A percentile compares a stretch with the other conserved stretches of the same genome.
Conservation (phyloP, 1,140 invertebrate genomes). For the Holcopasites calliopsidis region DNA sequence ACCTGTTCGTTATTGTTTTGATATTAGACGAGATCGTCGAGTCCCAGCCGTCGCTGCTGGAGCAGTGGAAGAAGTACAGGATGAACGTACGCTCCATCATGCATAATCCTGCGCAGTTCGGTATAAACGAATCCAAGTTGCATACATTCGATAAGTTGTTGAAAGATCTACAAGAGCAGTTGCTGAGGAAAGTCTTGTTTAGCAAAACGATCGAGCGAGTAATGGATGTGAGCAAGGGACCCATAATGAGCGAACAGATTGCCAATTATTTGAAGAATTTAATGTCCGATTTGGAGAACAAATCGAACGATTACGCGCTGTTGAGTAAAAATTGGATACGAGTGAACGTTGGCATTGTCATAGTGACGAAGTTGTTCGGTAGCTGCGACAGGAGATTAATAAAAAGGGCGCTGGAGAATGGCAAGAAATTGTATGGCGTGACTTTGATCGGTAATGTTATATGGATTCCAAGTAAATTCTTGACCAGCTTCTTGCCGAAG, state of each 20-base stretch:
- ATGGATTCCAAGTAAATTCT: slow-evolving; percentile 90
- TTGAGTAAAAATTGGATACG: slow-evolving; percentile 85
- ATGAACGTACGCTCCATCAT: slow-evolving; percentile 85
- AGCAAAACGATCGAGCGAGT: slow-evolving; percentile 82
- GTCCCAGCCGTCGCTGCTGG: slow-evolving; percentile 81
- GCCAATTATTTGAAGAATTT: slow-evolving; percentile 85
- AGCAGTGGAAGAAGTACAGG: slow-evolving; percentile 87
- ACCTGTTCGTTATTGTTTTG: slow-evolving; percentile 85
- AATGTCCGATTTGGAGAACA: slow-evolving; percentile 83
- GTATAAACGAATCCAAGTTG: slow-evolving; percentile 81
- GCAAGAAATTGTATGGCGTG: slow-evolving; percentile 89
- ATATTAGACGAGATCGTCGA: slow-evolving; percentile 87
- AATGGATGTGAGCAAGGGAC: slow-evolving; percentile 85
- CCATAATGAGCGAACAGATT: slow-evolving; percentile 86
- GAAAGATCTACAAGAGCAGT: slow-evolving; percentile 82
- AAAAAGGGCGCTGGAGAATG: slow-evolving; percentile 85
- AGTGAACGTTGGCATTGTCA: slow-evolving; percentile 85
- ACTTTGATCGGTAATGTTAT: slow-evolving; percentile 87
- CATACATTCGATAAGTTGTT: slow-evolving; percentile 85
- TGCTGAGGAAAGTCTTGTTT: slow-evolving; percentile 74
- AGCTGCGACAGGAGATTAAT: slow-evolving; percentile 89
- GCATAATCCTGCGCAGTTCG: slow-evolving; percentile 84
- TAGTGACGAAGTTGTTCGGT: slow-evolving; percentile 88
- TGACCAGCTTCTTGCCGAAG: slow-evolving; percentile 74
- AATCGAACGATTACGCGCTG: slow-evolving; percentile 80